Evolutionary conservation across 1,140 invertebrate genomes (phyloP), one percentile per base, ranked within the genome.

Genomic region (Neomicropteryx cornuta): DNA sequence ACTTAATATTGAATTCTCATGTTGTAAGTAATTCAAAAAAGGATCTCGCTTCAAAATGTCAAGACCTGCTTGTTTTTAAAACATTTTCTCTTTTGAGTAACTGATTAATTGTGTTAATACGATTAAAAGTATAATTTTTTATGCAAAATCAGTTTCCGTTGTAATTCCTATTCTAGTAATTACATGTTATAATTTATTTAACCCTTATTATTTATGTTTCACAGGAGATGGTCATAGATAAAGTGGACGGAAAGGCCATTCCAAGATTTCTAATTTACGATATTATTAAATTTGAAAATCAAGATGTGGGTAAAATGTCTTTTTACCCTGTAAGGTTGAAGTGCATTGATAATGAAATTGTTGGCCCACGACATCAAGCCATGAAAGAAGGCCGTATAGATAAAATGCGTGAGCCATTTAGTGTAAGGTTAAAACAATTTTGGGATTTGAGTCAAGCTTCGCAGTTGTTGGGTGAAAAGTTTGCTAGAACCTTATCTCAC

Each of bases 171-270:
- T n/a, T n/a, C n/a, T n/a, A n/a, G n/a, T n/a, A n/a, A n/a, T n/a
- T n/a, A n/a, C n/a, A n/a, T n/a, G n/a, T n/a, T n/a, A n/a, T n/a
- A n/a, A n/a, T n/a, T n/a, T n/a, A n/a, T n/a, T n/a, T n/a, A n/a
- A n/a, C n/a, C n/a, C n/a, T n/a, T n/a, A n/a, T n/a, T n/a, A n/a
- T n/a, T n/a, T n/a, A n/a, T n/a, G n/a, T n/a, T n/a, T n/a, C n/a
- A n/a, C n/a, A 83, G 75, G 91, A 96, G 76, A 92, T 96, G 91
- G 90, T 98, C 8, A 84, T 97, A 42, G 90, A 93, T 56, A 84
- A 81, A 60, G 79, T 79, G 2, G 65, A 81, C 16, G 83, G 77
- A 0, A 68, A 72, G 47, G 65, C 77, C 20, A 80, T 84, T 45
- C 89, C 92, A 0, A 72, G 96, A 31, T 97, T 90, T 60, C 73